A percentile compares a stretch with the other conserved stretches of the same genome.
These are phyloP conservation scores for Montipora cactus DNA, from an alignment of 64 coral and sea anemone genomes.

Conservation along the genomic window DNA sequence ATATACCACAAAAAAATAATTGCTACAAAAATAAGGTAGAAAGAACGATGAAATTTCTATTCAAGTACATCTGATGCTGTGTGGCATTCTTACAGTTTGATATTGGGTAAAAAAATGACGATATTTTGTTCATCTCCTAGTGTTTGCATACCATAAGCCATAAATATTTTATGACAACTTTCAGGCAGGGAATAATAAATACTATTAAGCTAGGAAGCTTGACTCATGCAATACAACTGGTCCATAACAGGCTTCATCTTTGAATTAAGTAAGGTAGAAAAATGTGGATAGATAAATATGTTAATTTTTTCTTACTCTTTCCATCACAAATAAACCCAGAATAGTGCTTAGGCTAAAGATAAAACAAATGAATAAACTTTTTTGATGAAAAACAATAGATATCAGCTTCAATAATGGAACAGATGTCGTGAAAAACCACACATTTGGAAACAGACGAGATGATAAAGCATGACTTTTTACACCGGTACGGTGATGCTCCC, in stretches of 20 bases:
- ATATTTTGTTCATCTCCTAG: conserved; percentile 71
- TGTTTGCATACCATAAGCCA: conserved; percentile 91
- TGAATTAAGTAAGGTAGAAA: too few relatives aligned
- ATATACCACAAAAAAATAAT: not conserved
- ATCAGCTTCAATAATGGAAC: not conserved
- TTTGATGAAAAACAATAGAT: not conserved
- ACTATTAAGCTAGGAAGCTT: conserved; percentile 39
- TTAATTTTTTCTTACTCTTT: not conserved
- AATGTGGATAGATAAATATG: not conserved
- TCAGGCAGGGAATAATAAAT: conserved; percentile 58
- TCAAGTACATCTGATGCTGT: not conserved
- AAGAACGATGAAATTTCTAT: not conserved
- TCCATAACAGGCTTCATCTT: not conserved
- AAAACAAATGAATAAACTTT: not conserved
- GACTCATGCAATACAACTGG: conserved; percentile 19
- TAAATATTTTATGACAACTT: conserved; percentile 95
- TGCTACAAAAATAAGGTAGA: not conserved
- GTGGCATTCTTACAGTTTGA: conserved; percentile 4
- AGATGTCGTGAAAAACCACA: not conserved
- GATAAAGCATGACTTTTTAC: not conserved
- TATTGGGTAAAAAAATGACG: conserved; percentile 56
- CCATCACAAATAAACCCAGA: not conserved
- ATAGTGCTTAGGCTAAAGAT: not conserved
- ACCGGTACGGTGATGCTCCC: not conserved
- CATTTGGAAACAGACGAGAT: not conserved